Evolutionary conservation across 1,140 invertebrate species (phyloP), one percentile per base, ranked within the genome.

Genomic region (Rhyacophila brunnea): DNA sequence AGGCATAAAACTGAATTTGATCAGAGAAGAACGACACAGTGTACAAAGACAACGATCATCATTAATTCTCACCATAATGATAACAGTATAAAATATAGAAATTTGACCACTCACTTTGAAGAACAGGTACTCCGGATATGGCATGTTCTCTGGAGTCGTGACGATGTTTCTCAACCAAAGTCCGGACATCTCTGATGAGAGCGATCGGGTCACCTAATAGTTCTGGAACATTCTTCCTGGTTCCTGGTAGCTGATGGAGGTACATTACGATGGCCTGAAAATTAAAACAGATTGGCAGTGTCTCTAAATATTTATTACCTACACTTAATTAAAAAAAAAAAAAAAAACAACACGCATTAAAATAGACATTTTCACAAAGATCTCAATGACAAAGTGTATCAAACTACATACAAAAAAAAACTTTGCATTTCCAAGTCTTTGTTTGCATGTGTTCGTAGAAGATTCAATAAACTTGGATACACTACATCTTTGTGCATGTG

Each of bases 161-260:
- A 43, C 90, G 81, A 71, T 98, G 95, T 42, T 91, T 85, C 64
- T 92, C 87, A 1, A 98, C 90, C 38, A 98, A 70, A 44, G 88
- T 89, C 62, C 95, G 81, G 0, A 96, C 90, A 70, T 97, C 94
- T 55, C 88, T 85, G 40, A 99, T 90, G 4, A 98, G 75, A 0
- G 87, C 87, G 32, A 96, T 91, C 0, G 95, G 92, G 78, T 98
- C 91, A 0, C 85, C 82, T 15, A 99, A 87, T 18, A 98, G 77
- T 67, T 94, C 93, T 10, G 96, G 96, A 28, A 98, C 90, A 66
- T 90, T 93, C 72, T 95, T 95, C 67, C 95, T 94, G 17, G 88
- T 89, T 0, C 88, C 85, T 19, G 95, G 93, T 60, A 97, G 73
- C 70, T 89, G 86, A 68, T 93, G 91, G 3, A 98, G 74, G 78